Base-by-base conservation (phyloP, 2,797 vertebrate species). In the Alauda arvensis region DNA sequence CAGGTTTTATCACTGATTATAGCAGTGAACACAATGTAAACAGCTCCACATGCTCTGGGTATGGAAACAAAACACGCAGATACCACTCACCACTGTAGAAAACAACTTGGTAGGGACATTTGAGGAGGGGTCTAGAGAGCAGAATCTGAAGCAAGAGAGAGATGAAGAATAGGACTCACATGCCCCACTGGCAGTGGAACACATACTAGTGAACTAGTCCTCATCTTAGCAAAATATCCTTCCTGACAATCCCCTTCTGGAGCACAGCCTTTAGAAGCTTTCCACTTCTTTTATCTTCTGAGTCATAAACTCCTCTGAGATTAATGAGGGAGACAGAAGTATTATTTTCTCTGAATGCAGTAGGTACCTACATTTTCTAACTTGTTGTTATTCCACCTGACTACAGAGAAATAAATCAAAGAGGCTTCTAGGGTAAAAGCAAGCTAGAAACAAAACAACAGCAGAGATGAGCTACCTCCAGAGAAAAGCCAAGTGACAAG, bases 331-430 rank as follows among this genome's bases (percentile, higher is more conserved):
- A 88, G 31, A 67, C 4, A 67, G 60, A 48, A 51, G 28, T 65
- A 65, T 76, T 92, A 76, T 87, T 88, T 88, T 78, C 69, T 63
- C 63, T 34, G 25, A 91, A 80, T 76, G 53, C 1, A 1, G n/a
- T 49, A 71, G 53, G 62, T 92, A 89, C 52, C 48, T 78, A 78
- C 51, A 70, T 89, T 92, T 91, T 78, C 91, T 57, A 70, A 70
- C 37, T 72, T 83, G 34, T n/a, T 87, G 40, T 85, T 88, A 72
- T 83, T 91, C 34, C 40, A 82, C 16, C 37, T 53, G 67, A 85
- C 48, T 90, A 74, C 34, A 81, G 56, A 88, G 60, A 88, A 72
- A 74, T 81, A 90, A 91, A 87, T 87, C 67, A 87, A 92, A 92
- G 77, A 76, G 37, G 56, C 31, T 92, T 55, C 60, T 53, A 77